Percentiles rank a stretch among this genome's conserved stretches.
Evolutionary conservation across 1,140 invertebrate genomes (phyloP).

Genomic region (Eubasilissa regina): DNA sequence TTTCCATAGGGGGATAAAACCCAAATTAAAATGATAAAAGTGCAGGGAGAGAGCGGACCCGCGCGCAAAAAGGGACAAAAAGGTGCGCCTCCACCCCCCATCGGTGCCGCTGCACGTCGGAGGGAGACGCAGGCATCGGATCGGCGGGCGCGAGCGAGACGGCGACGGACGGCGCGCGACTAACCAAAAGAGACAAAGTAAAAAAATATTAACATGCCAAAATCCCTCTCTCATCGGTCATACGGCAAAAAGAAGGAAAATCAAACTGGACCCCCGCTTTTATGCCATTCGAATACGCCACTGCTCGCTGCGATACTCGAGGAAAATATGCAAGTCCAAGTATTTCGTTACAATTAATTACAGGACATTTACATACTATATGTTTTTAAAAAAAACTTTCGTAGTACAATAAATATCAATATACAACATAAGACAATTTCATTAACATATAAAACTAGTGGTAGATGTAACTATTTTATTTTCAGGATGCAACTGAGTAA

Average conservation of each 20-base stretch:
- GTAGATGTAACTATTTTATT: too few species aligned
- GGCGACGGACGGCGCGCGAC: conserved; percentile 14
- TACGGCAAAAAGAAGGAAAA: conserved; percentile 56
- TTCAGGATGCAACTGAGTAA: too few species aligned
- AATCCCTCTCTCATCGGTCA: conserved; percentile 58
- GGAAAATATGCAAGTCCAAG: background rate
- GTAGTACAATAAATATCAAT: too few species aligned
- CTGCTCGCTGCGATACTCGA: background rate
- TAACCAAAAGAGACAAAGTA: conserved; percentile 55
- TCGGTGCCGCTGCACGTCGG: background rate
- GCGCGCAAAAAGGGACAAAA: conserved; percentile 25
- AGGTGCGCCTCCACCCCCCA: conserved; percentile 14
- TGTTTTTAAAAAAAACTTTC: too few species aligned
- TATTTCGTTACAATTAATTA: too few species aligned
- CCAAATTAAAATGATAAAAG: conserved; percentile 59
- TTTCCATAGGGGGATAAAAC: conserved; percentile 48
- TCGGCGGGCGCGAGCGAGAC: conserved; percentile 13
- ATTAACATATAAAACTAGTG: too few species aligned
- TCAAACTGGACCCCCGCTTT: conserved; percentile 50
- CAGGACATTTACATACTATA: too few species aligned
- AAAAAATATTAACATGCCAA: conserved; percentile 58
- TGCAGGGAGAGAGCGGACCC: conserved; percentile 36
- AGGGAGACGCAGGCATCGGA: background rate
- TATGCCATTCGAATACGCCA: conserved; percentile 54
- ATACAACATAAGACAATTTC: too few species aligned